phyloP scores from a whole-genome alignment of 1,140 invertebrate genomes.

The Wasmannia auropunctata region DNA sequence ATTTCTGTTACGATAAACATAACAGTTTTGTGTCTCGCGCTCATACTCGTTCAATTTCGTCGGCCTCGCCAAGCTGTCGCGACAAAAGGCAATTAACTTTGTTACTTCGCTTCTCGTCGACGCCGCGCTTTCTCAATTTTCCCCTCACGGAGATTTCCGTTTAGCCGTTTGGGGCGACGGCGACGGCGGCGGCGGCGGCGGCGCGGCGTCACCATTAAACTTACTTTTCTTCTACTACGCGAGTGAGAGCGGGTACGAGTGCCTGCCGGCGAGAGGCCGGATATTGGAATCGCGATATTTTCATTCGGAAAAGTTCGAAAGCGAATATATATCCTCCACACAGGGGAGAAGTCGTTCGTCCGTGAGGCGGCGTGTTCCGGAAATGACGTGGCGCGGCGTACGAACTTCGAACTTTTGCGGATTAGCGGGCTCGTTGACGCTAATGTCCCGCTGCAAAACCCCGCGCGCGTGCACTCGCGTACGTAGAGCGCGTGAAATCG shows the following conservation, averaged over 20 bases:
- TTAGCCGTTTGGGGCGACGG: background rate
- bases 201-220: constrained; percentile 36
- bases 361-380: background rate
- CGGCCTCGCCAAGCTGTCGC: background rate
- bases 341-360: constrained; percentile 4
- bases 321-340: constrained; percentile 58
- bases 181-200: too few species aligned
- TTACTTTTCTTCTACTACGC: constrained; percentile 24
- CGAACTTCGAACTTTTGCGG: background rate
- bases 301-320: constrained; percentile 53
- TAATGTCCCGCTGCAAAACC: background rate
- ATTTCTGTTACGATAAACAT: background rate
- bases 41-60: background rate
- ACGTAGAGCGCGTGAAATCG: background rate
- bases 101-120: background rate
- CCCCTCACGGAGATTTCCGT: constrained; percentile 24
- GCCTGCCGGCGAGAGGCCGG: constrained; percentile 26
- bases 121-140: constrained; percentile 35
- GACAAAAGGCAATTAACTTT: constrained; percentile 29
- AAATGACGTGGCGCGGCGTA: constrained; percentile 13
- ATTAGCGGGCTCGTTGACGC: background rate
- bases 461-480: background rate
- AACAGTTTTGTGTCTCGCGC: background rate
- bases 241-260: background rate
- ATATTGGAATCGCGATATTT: constrained; percentile 66